These are phyloP conservation scores for Dinomys branickii DNA, from an alignment of 2,113 vertebrate species.

Conservation along the genomic window DNA sequence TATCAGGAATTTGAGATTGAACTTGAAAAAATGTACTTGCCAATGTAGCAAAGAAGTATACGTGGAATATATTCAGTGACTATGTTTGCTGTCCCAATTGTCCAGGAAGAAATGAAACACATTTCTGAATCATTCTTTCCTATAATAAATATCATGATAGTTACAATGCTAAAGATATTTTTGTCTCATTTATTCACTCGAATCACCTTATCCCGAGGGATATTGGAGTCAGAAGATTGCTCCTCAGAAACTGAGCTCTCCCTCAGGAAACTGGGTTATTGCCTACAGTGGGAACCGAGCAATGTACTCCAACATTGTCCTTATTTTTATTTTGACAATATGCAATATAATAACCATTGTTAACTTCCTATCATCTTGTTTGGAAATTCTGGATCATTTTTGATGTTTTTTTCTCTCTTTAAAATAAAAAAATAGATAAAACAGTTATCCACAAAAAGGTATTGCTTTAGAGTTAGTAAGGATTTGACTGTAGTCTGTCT, in stretches of 20 bases:
- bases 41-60: background rate
- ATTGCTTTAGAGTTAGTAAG: background rate
- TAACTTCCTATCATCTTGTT: no score
- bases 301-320: background rate
- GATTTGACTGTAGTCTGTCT: background rate
- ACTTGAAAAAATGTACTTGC: background rate
- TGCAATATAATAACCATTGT: no score
- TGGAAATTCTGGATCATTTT: no score
- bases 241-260: background rate
- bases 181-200: background rate
- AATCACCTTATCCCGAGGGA: rapidly evolving
- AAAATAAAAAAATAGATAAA: background rate
- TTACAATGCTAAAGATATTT: rapidly evolving
- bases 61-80: background rate
- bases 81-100: background rate
- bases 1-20: background rate
- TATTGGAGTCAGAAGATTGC: background rate
- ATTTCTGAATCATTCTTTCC: background rate
- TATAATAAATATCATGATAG: background rate
- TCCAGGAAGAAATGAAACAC: background rate
- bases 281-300: background rate
- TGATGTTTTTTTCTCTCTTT: no score
- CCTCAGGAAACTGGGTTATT: background rate
- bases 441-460: background rate
- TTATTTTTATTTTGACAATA: background rate